phyloP scores from a whole-genome alignment of 1,140 invertebrate genomes.

The Drosophila lini region DNA sequence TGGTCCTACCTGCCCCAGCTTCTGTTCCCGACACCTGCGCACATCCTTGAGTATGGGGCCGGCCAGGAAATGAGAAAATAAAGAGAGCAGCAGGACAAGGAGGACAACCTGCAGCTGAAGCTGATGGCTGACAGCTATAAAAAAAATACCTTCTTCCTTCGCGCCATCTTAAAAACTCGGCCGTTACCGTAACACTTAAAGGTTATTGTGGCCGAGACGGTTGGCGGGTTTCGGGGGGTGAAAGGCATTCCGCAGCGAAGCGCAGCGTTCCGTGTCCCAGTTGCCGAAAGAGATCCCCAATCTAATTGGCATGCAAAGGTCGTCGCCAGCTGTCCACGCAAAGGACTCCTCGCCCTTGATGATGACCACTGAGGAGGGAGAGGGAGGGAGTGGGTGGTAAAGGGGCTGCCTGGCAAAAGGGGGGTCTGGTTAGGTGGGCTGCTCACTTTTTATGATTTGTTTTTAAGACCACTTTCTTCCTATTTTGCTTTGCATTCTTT shows the following conservation, averaged over 20 bases:
- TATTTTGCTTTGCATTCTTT: not conserved
- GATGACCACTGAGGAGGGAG: constrained; percentile 20
- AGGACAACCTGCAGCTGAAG: constrained; percentile 39
- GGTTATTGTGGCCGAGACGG: constrained; percentile 24
- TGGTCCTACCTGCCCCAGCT: constrained; percentile 40
- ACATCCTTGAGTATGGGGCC: constrained; percentile 36
- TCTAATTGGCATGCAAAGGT: constrained; percentile 80
- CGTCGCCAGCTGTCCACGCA: constrained; percentile 59
- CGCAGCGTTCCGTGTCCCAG: constrained; percentile 44
- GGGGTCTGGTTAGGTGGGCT: not conserved
- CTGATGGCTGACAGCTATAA: constrained; percentile 44
- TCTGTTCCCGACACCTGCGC: constrained; percentile 78
- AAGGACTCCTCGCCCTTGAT: constrained; percentile 27
- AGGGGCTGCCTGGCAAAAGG: not conserved
- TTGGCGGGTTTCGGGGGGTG: not conserved
- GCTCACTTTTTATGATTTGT: constrained; percentile 3
- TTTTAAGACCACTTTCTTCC: constrained; percentile 7
- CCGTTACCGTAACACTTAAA: constrained; percentile 63
- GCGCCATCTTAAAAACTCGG: constrained; percentile 42
- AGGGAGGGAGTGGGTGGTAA: not conserved
- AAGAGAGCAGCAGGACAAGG: constrained; percentile 48
- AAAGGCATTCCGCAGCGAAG: constrained; percentile 20
- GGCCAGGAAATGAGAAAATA: constrained; percentile 78
- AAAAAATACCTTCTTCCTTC: constrained; percentile 35
- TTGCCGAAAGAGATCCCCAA: constrained; percentile 49